These are phyloP conservation scores for Cyprinus carpio DNA, from an alignment of 2,113 vertebrate genomes.

Conservation along the genomic window DNA sequence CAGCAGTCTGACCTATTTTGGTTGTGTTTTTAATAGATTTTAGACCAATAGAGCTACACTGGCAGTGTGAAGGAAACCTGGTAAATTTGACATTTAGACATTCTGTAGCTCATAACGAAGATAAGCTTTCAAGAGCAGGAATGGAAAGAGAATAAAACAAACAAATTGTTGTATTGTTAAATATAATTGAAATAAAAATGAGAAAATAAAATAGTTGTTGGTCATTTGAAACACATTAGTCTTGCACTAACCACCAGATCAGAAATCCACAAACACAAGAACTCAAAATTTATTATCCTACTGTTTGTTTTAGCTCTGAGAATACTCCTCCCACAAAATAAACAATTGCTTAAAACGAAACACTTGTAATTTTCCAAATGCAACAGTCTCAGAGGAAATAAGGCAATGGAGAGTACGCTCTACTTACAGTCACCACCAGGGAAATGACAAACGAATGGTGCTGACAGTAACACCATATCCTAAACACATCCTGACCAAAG, in stretches of 20 bases:
- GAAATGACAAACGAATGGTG: slow-evolving; percentile 46
- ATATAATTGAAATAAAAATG: background rate
- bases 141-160: background rate
- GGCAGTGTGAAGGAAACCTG: slow-evolving; percentile 17
- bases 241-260: slow-evolving; percentile 16
- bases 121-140: background rate
- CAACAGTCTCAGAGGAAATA: slow-evolving; percentile 26
- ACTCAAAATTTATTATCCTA: slow-evolving; percentile 21
- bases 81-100: background rate
- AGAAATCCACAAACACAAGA: background rate
- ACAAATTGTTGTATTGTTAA: background rate
- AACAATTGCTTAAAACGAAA: slow-evolving; percentile 7
- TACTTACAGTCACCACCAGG: slow-evolving; percentile 34
- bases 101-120: background rate
- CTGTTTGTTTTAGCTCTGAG: slow-evolving; percentile 28
- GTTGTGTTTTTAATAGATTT: slow-evolving; percentile 54
- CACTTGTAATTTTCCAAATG: background rate
- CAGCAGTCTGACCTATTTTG: slow-evolving; percentile 56
- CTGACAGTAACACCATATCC: slow-evolving; percentile 4
- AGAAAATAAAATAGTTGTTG: background rate
- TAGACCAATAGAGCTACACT: slow-evolving; percentile 37
- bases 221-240: slow-evolving; percentile 1
- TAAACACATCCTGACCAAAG: slow-evolving; percentile 33
- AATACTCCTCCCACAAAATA: slow-evolving; percentile 28
- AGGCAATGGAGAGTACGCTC: background rate